Percentiles rank a stretch among this genome's conserved stretches.
phyloP scores from a whole-genome alignment of 2,888 invertebrate genomes.

The Ischnura elegans region DNA sequence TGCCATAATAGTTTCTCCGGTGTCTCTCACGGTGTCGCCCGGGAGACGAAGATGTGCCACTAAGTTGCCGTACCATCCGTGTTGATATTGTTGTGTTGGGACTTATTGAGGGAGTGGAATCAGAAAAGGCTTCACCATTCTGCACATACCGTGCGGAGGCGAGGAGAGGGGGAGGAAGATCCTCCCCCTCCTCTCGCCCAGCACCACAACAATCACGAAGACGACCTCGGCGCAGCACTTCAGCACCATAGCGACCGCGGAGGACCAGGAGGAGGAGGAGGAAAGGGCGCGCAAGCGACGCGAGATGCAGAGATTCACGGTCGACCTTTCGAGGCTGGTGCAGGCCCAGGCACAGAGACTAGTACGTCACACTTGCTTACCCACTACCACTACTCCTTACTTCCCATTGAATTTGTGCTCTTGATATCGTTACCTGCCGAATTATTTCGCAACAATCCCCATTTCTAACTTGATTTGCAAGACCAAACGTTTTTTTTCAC shows the following conservation, averaged over 20 bases:
- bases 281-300: constrained; percentile 6
- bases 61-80: background rate
- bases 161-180: constrained; percentile 6
- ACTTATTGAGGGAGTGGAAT: background rate
- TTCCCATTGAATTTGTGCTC: too few species aligned
- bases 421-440: too few species aligned
- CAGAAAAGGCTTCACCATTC: constrained; percentile 23
- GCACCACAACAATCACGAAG: background rate
- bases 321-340: constrained; percentile 54
- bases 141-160: constrained; percentile 2
- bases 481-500: too few species aligned
- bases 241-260: background rate
- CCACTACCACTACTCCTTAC: too few species aligned
- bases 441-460: too few species aligned
- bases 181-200: background rate
- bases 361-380: constrained; percentile 12
- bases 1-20: background rate
- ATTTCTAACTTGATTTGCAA: too few species aligned
- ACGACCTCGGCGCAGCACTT: background rate
- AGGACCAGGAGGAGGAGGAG: background rate
- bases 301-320: constrained; percentile 42
- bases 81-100: background rate
- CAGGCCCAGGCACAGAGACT: constrained; percentile 59
- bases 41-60: background rate
- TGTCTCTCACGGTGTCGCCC: background rate